Evolutionary conservation across 2,888 invertebrate species (phyloP).

Genomic region (Sphaeridia pumilis): DNA sequence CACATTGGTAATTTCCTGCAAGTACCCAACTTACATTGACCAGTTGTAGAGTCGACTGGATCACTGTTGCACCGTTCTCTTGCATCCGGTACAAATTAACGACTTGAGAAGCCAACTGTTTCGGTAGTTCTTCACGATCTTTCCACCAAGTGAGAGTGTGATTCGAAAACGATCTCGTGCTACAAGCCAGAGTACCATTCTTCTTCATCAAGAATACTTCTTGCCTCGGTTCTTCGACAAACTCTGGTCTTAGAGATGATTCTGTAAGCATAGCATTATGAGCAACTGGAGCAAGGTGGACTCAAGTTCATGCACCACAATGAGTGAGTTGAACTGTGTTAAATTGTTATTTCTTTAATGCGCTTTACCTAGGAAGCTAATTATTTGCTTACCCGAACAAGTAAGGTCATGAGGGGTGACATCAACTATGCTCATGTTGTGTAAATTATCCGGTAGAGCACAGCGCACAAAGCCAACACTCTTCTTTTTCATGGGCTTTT

Average conservation of each 20-base stretch:
- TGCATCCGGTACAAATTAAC: constrained; percentile 41
- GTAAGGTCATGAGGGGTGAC: constrained; percentile 23
- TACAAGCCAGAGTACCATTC: constrained; percentile 68
- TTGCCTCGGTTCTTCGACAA: constrained; percentile 66
- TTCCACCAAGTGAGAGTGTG: constrained; percentile 75
- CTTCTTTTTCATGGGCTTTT: constrained; percentile 5
- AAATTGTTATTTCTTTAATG: no score
- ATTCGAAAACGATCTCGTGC: constrained; percentile 65
- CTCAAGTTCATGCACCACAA: no score
- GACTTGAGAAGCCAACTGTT: constrained; percentile 21
- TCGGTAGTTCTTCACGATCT: constrained; percentile 56
- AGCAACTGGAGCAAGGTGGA: no score
- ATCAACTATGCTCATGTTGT: constrained; percentile 23
- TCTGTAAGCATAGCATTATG: constrained; percentile 43
- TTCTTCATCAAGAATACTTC: constrained; percentile 79
- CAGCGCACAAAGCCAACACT: constrained; percentile 3
- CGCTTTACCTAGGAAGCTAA: no score
- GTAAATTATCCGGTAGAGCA: constrained; percentile 12
- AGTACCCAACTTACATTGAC: constrained; percentile 64
- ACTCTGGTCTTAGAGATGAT: constrained; percentile 73
- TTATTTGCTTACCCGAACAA: constrained; percentile 29
- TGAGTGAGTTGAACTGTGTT: no score
- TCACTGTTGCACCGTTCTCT: constrained; percentile 44
- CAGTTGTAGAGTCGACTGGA: constrained; percentile 58
- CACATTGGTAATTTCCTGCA: constrained; percentile 85